phyloP scores from a whole-genome alignment of 1,140 invertebrate species.

The Teleogryllus occipitalis region DNA sequence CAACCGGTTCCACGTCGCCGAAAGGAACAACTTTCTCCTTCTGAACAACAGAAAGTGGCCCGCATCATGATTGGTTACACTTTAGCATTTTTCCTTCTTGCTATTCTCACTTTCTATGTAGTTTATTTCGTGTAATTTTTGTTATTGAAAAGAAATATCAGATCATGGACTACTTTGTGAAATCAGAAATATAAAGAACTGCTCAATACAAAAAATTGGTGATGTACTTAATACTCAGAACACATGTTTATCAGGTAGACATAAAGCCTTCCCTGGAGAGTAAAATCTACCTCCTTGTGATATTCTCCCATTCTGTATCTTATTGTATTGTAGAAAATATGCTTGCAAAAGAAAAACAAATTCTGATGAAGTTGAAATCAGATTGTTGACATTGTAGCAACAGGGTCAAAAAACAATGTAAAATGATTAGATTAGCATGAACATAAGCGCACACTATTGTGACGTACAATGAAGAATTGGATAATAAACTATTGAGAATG shows the following conservation, averaged over 20 bases:
- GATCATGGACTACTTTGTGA: background rate
- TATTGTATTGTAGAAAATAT: too few relatives aligned
- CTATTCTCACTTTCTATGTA: conserved; percentile 44
- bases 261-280: too few relatives aligned
- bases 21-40: conserved; percentile 29
- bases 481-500: background rate
- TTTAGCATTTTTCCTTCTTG: conserved; percentile 40
- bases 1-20: conserved; percentile 26
- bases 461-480: background rate
- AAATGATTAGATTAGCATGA: background rate
- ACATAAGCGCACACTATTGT: background rate
- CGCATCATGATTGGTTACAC: conserved; percentile 42
- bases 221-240: too few relatives aligned
- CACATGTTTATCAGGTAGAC: too few relatives aligned
- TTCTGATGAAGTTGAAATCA: too few relatives aligned
- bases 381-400: background rate
- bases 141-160: background rate
- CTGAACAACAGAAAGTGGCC: conserved; percentile 40
- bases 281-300: too few relatives aligned
- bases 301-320: too few relatives aligned
- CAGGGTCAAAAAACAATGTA: background rate
- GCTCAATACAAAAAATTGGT: too few relatives aligned
- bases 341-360: too few relatives aligned
- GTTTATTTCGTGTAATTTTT: conserved; percentile 39
- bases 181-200: too few relatives aligned